Evolutionary conservation across 2,888 invertebrate genomes (phyloP).

Genomic region (Agonopterix alstromeriana): DNA sequence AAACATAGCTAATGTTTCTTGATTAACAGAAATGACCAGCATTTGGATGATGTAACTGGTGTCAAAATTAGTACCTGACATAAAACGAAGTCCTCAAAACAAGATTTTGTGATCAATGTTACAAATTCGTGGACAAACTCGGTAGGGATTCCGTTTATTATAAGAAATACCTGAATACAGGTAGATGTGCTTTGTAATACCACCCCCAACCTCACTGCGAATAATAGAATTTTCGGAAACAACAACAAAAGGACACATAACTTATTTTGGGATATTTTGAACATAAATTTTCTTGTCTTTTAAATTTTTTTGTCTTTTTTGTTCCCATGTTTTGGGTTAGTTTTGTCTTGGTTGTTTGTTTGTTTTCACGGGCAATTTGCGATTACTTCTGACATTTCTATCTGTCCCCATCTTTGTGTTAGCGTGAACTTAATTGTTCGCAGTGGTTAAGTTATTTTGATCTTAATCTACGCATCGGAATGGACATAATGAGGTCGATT

Average conservation of each 20-base stretch:
- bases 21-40: too few species aligned
- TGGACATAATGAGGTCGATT: slow-evolving; percentile 61
- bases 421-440: slow-evolving; percentile 46
- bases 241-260: slow-evolving; percentile 66
- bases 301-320: slow-evolving; percentile 25
- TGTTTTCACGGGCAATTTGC: slow-evolving; percentile 69
- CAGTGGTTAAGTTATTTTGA: slow-evolving; percentile 41
- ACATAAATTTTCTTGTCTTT: slow-evolving; percentile 54
- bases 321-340: slow-evolving; percentile 48
- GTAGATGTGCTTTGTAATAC: slow-evolving; percentile 56
- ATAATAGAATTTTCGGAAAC: slow-evolving; percentile 73
- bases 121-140: slow-evolving; percentile 53
- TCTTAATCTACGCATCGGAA: slow-evolving; percentile 56
- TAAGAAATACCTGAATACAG: slow-evolving; percentile 64
- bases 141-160: slow-evolving; percentile 62
- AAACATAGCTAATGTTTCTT: too few species aligned
- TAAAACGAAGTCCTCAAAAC: too few species aligned
- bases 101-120: too few species aligned
- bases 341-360: slow-evolving; percentile 65
- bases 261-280: slow-evolving; percentile 65
- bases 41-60: too few species aligned
- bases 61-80: too few species aligned
- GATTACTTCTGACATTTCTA: slow-evolving; percentile 43
- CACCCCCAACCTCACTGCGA: slow-evolving; percentile 44
- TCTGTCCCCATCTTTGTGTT: slow-evolving; percentile 24